Base-by-base conservation (phyloP, 2,113 vertebrate species). In the Oreotrochilus melanogaster region DNA sequence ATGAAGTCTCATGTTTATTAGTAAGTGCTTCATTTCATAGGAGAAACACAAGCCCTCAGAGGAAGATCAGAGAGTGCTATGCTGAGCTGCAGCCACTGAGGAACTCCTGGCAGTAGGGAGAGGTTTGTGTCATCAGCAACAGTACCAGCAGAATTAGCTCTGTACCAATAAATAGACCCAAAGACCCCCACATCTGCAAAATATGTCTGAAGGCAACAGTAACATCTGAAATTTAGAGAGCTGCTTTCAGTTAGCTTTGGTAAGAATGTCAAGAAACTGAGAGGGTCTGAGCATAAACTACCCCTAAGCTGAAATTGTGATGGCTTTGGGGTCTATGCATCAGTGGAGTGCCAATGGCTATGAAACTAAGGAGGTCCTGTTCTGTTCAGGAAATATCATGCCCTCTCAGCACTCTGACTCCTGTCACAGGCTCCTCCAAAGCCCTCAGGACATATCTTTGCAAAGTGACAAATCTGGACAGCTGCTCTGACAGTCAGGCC, bases 1-100 rank as follows among this genome's bases (percentile, higher is more conserved):
- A 97, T 96, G 95, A 97, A 95, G 78, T 50, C 90, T 95, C 57
- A 64, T 95, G 67, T 95, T 96, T 95, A 95, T 96, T 86, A 94
- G 93, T 21, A 58, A 85, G 66, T 4, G 7, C 90, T 58, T 84
- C 37, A 1, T 92, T 92, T 92, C 92, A 64, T 69, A 71, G 67
- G 62, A 95, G 74, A 53, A 74, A 48, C 33, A 85, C 48, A 86
- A 88, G 43, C 42, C 92, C 50, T 78, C 19, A 33, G 89, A 92
- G 92, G 24, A 78, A 96, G 94, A 95, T 96, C 87, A 92, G 91
- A 89, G 76, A 62, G 78, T 1, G 12, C 37, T 78, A 60, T 23
- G 64, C 42, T 74, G 50, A 69, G 37, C 51, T 31, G 84, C 62
- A 65, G 45, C 60, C 82, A 33, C 65, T 2, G 2, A 60, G 72